Evolutionary conservation across 2,888 invertebrate species (phyloP), one percentile per base, ranked within the genome.

Genomic region (Monopis laevigella): DNA sequence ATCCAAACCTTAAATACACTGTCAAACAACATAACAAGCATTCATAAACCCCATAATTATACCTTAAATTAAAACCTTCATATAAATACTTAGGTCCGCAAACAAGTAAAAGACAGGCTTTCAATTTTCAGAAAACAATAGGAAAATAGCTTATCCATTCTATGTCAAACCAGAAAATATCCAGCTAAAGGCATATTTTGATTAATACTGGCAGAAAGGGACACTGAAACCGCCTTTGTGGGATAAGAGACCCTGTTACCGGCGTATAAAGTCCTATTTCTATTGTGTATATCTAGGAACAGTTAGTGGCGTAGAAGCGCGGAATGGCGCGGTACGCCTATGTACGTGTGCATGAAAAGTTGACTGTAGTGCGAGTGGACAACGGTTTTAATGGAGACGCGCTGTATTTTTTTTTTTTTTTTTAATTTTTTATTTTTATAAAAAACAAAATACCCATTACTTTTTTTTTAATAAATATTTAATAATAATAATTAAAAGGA

Each of bases 91-190:
- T n/a, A n/a, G n/a, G n/a, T n/a, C n/a, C n/a, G n/a, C n/a, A n/a
- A n/a, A n/a, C n/a, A n/a, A n/a, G n/a, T n/a, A n/a, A n/a, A n/a
- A 68, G 65, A 70, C 65, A 70, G 72, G 70, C 72, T 77, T 78
- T 77, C 78, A 78, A 80, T 78, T 78, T 78, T 68, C 66, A 69
- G 66, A 62, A 73, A 73, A 80, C 80, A 80, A 80, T n/a, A n/a
- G n/a, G n/a, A n/a, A n/a, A n/a, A n/a, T 77, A 62, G 74, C 77
- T 74, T 78, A 78, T 77, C 80, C 78, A 78, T 69, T 75, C 75
- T 59, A 71, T 72, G 80, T 78, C 78, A 80, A 78, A 77, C 74
- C 73, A 69, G 72, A 72, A 68, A 69, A 70, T 71, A n/a, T 67
- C 60, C 36, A 18, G 29, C 4, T 5, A 24, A 24, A 29, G 13